phyloP scores from a whole-genome alignment of 2,888 invertebrate species.

The Hirtodrosophila trivittata region DNA sequence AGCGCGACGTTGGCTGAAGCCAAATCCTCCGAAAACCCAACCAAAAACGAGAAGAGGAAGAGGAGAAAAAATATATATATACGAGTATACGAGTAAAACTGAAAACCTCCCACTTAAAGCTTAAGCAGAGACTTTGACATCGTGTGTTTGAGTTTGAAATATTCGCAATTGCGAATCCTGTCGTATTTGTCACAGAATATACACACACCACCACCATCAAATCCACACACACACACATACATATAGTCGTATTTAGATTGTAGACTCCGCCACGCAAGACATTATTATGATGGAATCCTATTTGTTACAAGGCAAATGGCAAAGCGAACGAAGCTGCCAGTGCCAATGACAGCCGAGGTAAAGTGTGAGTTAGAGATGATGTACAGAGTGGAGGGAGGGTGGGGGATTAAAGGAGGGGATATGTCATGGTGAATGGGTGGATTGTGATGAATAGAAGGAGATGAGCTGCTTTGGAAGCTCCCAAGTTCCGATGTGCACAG shows the following conservation, averaged over 20 bases:
- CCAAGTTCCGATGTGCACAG: conserved; percentile 52
- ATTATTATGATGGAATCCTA: conserved; percentile 81
- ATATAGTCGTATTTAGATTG: conserved; percentile 48
- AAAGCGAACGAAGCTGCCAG: conserved; percentile 60
- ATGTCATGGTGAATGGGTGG: conserved; percentile 35
- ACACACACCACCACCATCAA: conserved; percentile 15
- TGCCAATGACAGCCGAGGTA: conserved; percentile 64
- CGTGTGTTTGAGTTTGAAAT: conserved; percentile 73
- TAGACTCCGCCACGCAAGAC: conserved; percentile 62
- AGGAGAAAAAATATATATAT: conserved; percentile 3
- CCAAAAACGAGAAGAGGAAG: conserved; percentile 7
- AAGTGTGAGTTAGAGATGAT: not conserved
- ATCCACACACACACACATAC: conserved; percentile 15
- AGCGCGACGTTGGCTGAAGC: conserved; percentile 31
- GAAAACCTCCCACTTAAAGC: conserved; percentile 52
- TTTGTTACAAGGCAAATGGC: conserved; percentile 74
- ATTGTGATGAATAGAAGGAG: conserved; percentile 51
- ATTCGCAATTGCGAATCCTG: conserved; percentile 79
- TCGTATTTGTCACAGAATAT: conserved; percentile 77
- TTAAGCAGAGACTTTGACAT: conserved; percentile 59
- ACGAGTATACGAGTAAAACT: conserved; percentile 8
- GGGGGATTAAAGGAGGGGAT: not conserved
- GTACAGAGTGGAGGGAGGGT: too few relatives aligned
- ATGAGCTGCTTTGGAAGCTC: conserved; percentile 34
- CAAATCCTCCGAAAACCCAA: conserved; percentile 44